These are phyloP conservation scores for Micropoecilia bifurca DNA, from an alignment of 2,797 vertebrate genomes.

Conservation along the genomic window DNA sequence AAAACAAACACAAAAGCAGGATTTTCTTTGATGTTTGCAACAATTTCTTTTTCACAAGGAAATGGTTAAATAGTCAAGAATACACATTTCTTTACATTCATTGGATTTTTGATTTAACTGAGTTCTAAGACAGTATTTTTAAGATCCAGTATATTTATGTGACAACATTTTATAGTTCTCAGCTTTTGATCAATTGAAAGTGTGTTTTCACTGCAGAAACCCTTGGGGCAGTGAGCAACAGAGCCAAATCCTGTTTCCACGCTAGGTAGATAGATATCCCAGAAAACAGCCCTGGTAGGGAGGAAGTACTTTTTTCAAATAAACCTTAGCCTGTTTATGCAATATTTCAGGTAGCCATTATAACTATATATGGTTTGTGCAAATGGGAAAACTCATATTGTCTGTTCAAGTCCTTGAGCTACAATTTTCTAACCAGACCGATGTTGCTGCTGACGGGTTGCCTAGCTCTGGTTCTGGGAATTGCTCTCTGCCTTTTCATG, in stretches of 20 bases:
- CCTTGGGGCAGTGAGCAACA: neutral
- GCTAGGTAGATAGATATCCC: neutral
- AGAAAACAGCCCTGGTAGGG: neutral
- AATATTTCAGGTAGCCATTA: neutral
- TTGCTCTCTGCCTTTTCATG: neutral
- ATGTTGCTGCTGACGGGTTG: neutral
- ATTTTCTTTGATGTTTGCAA: slow-evolving; percentile 23
- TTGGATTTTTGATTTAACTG: neutral
- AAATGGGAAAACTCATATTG: neutral
- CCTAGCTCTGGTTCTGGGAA: neutral
- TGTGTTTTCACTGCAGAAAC: neutral
- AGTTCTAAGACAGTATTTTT: neutral
- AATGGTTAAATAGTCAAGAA: neutral
- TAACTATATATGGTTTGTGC: neutral
- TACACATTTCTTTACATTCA: neutral
- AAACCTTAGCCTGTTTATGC: neutral
- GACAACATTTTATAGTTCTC: slow-evolving; percentile 23
- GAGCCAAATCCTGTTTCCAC: neutral
- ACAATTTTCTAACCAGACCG: neutral
- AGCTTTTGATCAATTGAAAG: neutral
- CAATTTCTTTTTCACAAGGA: neutral
- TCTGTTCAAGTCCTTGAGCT: neutral
- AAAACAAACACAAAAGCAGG: slow-evolving; percentile 23
- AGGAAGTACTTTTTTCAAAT: neutral
- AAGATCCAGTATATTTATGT: neutral